A percentile compares a stretch with the other conserved stretches of the same genome.
phyloP scores from a whole-genome alignment of 2,888 invertebrate genomes.

The Choristoneura rosaceana region DNA sequence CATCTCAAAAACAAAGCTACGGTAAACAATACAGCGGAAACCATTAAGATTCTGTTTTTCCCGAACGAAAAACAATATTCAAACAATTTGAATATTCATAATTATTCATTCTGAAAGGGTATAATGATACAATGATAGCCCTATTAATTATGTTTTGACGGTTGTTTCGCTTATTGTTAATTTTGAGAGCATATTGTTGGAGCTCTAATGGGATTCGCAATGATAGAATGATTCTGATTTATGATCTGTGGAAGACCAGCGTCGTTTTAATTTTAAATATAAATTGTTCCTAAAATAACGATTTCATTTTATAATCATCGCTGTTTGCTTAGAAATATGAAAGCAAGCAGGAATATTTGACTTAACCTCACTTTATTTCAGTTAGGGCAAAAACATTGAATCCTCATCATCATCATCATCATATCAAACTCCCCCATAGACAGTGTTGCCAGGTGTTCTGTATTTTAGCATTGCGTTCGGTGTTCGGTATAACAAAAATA shows the following conservation, averaged over 20 bases:
- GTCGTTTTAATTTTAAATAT: background rate
- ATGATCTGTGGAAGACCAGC: background rate
- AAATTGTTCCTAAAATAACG: too few relatives aligned
- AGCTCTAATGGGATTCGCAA: constrained; percentile 27
- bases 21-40: constrained; percentile 29
- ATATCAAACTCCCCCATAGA: too few relatives aligned
- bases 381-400: too few relatives aligned
- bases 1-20: constrained; percentile 23
- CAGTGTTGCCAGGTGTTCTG: too few relatives aligned
- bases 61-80: constrained; percentile 55
- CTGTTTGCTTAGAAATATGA: too few relatives aligned
- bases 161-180: constrained; percentile 39
- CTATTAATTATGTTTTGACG: constrained; percentile 44
- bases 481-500: too few relatives aligned
- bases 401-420: too few relatives aligned
- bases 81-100: constrained; percentile 46
- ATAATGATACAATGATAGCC: constrained; percentile 32
- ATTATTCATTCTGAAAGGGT: constrained; percentile 60
- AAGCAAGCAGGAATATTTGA: too few relatives aligned
- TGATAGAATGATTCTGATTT: constrained; percentile 30
- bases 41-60: constrained; percentile 38
- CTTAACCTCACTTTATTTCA: too few relatives aligned
- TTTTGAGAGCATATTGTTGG: constrained; percentile 37
- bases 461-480: too few relatives aligned
- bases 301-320: too few relatives aligned